Conservation (phyloP, 92 coral and sea anemone species). For the Hydrozoanthus gracilis region DNA sequence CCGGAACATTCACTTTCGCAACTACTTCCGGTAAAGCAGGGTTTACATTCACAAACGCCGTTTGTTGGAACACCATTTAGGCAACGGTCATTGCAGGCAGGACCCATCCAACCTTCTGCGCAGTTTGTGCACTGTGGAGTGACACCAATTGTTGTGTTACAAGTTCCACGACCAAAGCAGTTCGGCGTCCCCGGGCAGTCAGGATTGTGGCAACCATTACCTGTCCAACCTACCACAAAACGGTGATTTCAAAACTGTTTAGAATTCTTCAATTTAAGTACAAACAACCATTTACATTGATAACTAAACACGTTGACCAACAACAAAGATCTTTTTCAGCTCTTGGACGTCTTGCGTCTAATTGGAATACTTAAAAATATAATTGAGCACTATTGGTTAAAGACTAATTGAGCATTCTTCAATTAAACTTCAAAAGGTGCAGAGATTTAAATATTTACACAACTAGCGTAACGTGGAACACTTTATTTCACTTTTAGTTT, state of each 20-base stretch:
- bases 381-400: too few relatives aligned
- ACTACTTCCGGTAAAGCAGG: conserved; percentile 72
- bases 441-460: too few relatives aligned
- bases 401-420: too few relatives aligned
- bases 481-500: too few relatives aligned
- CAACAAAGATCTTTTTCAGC: too few relatives aligned
- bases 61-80: conserved; percentile 58
- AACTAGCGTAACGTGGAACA: too few relatives aligned
- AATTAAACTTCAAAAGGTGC: too few relatives aligned
- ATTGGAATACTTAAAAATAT: too few relatives aligned
- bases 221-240: conserved; percentile 64
- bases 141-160: conserved; percentile 62
- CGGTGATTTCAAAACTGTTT: too few relatives aligned
- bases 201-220: conserved; percentile 65
- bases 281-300: neutral
- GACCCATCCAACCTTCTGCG: conserved; percentile 70
- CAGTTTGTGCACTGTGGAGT: conserved; percentile 74
- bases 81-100: conserved; percentile 75
- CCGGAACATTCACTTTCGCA: conserved; percentile 77
- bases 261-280: neutral
- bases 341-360: too few relatives aligned
- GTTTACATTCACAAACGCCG: conserved; percentile 65
- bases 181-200: conserved; percentile 82
- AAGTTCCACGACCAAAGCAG: conserved; percentile 74
- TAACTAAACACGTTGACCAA: too few relatives aligned